A percentile compares a stretch with the other conserved stretches of the same genome.
Conservation (phyloP, 2,113 vertebrate genomes). For the Struthio camelus region DNA sequence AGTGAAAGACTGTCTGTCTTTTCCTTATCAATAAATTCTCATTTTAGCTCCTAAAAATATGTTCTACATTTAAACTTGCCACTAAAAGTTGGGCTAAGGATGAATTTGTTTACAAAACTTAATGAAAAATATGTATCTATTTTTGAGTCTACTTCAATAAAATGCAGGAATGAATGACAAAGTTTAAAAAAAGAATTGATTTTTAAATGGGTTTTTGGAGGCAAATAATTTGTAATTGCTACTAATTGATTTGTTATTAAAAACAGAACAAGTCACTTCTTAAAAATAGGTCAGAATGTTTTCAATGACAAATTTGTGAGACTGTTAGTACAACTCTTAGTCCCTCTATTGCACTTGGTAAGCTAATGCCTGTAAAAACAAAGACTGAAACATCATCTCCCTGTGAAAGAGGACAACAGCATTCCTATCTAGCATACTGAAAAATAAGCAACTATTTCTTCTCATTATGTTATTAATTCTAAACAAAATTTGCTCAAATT, state of each 20-base stretch:
- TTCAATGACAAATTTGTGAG: neutral
- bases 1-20: neutral
- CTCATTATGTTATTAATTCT: neutral
- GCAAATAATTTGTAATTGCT: neutral
- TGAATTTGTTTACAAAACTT: neutral
- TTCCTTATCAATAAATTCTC: constrained; percentile 19
- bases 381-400: neutral
- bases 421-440: neutral
- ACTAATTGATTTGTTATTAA: constrained; percentile 14
- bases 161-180: constrained; percentile 1
- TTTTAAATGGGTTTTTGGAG: constrained; percentile 32
- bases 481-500: neutral
- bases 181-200: constrained; percentile 18
- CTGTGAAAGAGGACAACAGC: neutral
- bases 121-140: neutral
- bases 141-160: constrained; percentile 20
- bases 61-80: neutral
- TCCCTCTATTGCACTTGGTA: neutral
- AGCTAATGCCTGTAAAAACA: neutral
- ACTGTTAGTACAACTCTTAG: neutral
- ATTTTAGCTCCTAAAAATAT: neutral
- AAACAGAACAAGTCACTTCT: neutral
- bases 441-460: neutral
- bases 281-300: neutral
- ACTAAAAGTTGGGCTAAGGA: neutral